phyloP scores from a whole-genome alignment of 2,113 vertebrate genomes.

The Pachyramphus minor region DNA sequence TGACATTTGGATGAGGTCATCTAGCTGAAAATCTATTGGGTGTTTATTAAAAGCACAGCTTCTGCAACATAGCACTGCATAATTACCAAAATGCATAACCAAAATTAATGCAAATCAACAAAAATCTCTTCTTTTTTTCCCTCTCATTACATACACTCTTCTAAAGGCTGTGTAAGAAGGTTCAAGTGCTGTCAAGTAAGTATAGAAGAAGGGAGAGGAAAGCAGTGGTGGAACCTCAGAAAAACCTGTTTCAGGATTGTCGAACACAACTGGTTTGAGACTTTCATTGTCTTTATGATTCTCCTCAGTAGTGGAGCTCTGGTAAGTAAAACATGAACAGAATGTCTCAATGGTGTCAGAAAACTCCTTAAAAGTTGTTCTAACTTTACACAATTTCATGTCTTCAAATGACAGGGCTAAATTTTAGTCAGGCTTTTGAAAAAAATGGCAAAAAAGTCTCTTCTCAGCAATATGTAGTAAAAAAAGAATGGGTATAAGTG shows the following conservation, averaged over 20 bases:
- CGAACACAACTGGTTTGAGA: slow-evolving; percentile 98
- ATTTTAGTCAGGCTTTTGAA: not conserved
- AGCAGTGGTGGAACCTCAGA: slow-evolving; percentile 92
- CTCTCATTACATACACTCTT: not conserved
- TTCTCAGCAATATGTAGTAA: not conserved
- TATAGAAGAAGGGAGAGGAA: slow-evolving; percentile 87
- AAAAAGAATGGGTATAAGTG: not conserved
- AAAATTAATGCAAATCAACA: not conserved
- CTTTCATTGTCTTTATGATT: slow-evolving; percentile 98
- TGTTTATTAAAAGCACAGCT: not conserved
- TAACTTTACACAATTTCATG: not conserved
- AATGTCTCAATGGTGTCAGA: not conserved
- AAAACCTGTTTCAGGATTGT: slow-evolving; percentile 94
- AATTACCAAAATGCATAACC: not conserved
- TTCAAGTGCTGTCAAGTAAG: slow-evolving; percentile 91
- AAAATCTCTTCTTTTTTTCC: not conserved
- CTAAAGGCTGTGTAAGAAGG: slow-evolving; percentile 81
- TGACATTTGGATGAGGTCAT: not conserved
- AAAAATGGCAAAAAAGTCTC: not conserved
- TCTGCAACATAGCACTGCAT: not conserved
- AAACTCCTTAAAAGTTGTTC: not conserved
- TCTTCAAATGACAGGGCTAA: not conserved
- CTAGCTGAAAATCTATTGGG: not conserved
- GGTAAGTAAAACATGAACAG: slow-evolving; percentile 74
- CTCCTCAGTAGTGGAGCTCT: slow-evolving; percentile 95